Conservation (phyloP, 2,888 invertebrate species). For the Bugulina stolonifera region DNA sequence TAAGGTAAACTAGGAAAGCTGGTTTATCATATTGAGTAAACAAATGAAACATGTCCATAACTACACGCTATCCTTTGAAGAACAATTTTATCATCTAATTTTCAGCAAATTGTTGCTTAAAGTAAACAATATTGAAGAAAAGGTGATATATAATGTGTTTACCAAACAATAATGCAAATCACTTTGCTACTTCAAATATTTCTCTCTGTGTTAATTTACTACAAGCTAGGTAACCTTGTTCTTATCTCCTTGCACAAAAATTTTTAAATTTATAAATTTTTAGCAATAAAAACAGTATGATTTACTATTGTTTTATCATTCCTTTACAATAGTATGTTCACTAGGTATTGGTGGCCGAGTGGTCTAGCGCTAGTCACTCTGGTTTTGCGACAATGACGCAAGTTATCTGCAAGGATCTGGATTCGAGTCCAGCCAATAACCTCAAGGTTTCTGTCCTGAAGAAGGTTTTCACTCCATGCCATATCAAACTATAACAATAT, state of each 20-base stretch:
- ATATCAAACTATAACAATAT: no score
- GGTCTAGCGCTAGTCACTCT: background rate
- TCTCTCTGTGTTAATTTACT: background rate
- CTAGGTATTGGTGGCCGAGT: background rate
- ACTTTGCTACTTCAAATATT: background rate
- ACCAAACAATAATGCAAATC: slow-evolving; percentile 5
- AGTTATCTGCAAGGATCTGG: no score
- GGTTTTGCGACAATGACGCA: no score
- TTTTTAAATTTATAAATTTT: no score
- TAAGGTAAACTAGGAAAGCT: background rate
- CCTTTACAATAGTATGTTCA: background rate
- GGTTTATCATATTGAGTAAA: background rate
- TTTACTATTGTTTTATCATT: background rate
- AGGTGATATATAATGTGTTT: slow-evolving; percentile 23
- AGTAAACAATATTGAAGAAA: background rate
- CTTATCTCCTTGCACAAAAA: background rate
- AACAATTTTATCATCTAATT: background rate
- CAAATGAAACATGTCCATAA: background rate
- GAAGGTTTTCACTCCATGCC: no score
- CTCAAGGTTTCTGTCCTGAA: no score
- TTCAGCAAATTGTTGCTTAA: background rate
- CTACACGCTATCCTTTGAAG: background rate
- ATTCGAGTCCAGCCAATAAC: no score
- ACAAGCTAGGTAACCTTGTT: background rate
- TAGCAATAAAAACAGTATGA: no score